Percentiles rank a stretch among this genome's conserved stretches.
phyloP scores from a whole-genome alignment of 2,113 vertebrate genomes.

The Eleginops maclovinus region DNA sequence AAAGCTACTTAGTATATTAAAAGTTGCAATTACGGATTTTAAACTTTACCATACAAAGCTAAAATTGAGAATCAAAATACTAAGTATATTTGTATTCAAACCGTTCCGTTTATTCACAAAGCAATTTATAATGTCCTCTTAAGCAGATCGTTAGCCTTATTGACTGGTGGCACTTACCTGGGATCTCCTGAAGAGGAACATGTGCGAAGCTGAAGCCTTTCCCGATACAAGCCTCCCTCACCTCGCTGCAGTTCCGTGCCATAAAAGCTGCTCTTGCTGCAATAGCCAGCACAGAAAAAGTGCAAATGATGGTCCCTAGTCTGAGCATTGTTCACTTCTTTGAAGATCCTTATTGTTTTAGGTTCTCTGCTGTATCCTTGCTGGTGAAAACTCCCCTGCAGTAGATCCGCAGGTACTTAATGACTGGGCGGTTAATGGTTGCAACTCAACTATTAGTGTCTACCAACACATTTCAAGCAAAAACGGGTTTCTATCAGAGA shows the following conservation, averaged over 20 bases:
- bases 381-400: slow-evolving; percentile 58
- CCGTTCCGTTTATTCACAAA: background rate
- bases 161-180: slow-evolving; percentile 83
- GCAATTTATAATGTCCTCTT: background rate
- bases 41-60: background rate
- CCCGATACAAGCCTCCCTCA: slow-evolving; percentile 87
- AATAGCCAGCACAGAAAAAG: slow-evolving; percentile 81
- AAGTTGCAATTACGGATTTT: background rate
- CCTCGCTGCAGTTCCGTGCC: slow-evolving; percentile 90
- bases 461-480: slow-evolving; percentile 54
- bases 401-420: slow-evolving; percentile 69
- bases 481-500: slow-evolving; percentile 6
- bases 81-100: background rate
- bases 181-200: slow-evolving; percentile 91
- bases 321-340: slow-evolving; percentile 78
- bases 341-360: slow-evolving; percentile 47
- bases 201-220: slow-evolving; percentile 92
- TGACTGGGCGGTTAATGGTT: slow-evolving; percentile 47
- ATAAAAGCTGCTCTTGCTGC: slow-evolving; percentile 84
- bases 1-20: slow-evolving; percentile 4
- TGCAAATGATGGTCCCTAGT: slow-evolving; percentile 79
- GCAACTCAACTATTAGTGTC: slow-evolving; percentile 54
- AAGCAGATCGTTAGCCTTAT: background rate
- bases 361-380: slow-evolving; percentile 55
- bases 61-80: background rate